These are phyloP conservation scores for Stegastes partitus DNA, from an alignment of 2,113 vertebrate species.

Conservation along the genomic window DNA sequence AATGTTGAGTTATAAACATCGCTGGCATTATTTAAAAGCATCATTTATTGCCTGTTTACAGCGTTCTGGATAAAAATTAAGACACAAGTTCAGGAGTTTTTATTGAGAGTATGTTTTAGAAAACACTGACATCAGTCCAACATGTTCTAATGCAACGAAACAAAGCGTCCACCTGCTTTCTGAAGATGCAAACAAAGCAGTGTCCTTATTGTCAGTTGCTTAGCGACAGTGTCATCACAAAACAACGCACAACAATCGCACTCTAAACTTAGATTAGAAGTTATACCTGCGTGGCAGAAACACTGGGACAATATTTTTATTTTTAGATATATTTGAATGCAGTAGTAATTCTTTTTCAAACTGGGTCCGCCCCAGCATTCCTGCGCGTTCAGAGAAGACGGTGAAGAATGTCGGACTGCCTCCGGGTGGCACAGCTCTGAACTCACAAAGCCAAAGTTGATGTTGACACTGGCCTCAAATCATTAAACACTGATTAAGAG, in stretches of 20 bases:
- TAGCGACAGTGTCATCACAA: background rate
- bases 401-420: constrained; percentile 15
- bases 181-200: too few relatives aligned
- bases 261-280: background rate
- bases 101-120: too few relatives aligned
- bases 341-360: background rate
- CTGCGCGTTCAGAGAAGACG: constrained; percentile 4
- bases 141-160: too few relatives aligned
- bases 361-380: constrained; percentile 35
- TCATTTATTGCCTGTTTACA: background rate
- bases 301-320: background rate
- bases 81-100: too few relatives aligned
- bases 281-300: background rate
- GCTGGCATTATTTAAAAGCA: background rate
- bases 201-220: too few relatives aligned
- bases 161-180: too few relatives aligned
- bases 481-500: constrained; percentile 59
- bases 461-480: constrained; percentile 62
- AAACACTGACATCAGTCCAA: too few relatives aligned
- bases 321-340: background rate
- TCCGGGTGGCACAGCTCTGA: constrained; percentile 31
- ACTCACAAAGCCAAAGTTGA: constrained; percentile 39
- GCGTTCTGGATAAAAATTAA: background rate
- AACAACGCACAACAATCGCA: background rate
- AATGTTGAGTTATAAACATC: too few relatives aligned